Base-by-base conservation (phyloP, 2,113 vertebrate genomes). In the Anseranas semipalmata region DNA sequence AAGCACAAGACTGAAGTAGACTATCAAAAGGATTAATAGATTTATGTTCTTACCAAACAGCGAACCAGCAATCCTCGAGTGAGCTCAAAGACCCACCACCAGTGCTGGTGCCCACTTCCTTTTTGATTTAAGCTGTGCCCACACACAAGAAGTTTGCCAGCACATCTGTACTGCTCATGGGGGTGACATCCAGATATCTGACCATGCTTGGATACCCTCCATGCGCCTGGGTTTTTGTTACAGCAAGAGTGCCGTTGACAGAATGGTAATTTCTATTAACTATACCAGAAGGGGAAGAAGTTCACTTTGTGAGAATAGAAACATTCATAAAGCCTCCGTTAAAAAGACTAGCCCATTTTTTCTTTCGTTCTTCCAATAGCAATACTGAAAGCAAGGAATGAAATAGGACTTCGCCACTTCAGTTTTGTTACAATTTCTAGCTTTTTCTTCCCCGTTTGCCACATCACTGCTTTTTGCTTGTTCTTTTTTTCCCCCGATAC, bases 141-240 rank as follows among this genome's bases (percentile, higher is more conserved):
- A 33, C 11, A 48, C 9, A 53, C 24, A 45, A 35, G 39, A n/a
- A 66, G 28, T 41, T 11, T 18, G 39, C 25, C 60, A 68, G 39
- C n/a, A 78, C 25, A 41, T 28, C n/a, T 35, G 55, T 15, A 43
- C 22, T 7, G 22, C 59, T 62, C 58, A 48, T 0, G 0, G 37
- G 27, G 53, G 53, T 30, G 27, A 30, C 16, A 30, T 55, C 28
- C 28, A 55, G 15, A 17, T 30, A 55, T 10, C 53, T 5, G 8
- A 17, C 17, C 12, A 28, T 7, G 10, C 7, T 41, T 2, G 0
- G 32, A 50, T 0, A 1, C 46, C 22, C 32, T 76, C 67, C 5
- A 30, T 30, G 39, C 32, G 30, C 20, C 17, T 21, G 21, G 27
- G 32, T 39, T 62, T 77, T 56, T 62, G 4, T 12, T 63, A 41